phyloP scores from a whole-genome alignment of 2,113 vertebrate genomes.

The Semicossyphus pulcher region DNA sequence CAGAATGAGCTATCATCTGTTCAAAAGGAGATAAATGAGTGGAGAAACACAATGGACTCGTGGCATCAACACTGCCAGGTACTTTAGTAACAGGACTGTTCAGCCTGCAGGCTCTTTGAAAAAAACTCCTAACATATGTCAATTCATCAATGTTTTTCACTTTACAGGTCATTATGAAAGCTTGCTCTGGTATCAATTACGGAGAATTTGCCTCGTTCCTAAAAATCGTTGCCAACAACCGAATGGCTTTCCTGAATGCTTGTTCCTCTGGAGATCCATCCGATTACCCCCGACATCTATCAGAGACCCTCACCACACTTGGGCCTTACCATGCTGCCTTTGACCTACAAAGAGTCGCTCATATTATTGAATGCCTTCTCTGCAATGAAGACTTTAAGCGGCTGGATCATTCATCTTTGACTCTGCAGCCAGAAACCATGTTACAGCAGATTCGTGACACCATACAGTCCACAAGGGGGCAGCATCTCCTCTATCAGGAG shows the following conservation, averaged over 20 bases:
- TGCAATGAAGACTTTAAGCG: constrained; percentile 90
- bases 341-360: constrained; percentile 87
- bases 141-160: neutral
- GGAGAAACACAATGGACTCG: constrained; percentile 90
- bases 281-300: constrained; percentile 55
- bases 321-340: constrained; percentile 91
- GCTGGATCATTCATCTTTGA: constrained; percentile 79
- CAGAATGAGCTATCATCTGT: constrained; percentile 90
- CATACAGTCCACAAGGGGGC: constrained; percentile 80
- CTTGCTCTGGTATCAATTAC: constrained; percentile 94
- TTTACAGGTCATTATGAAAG: constrained; percentile 92
- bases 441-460: constrained; percentile 86
- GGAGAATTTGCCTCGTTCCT: constrained; percentile 93
- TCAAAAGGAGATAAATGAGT: constrained; percentile 90
- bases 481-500: constrained; percentile 79
- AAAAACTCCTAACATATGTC: neutral
- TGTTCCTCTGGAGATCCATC: constrained; percentile 68
- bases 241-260: constrained; percentile 85
- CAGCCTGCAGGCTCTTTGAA: neutral
- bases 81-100: neutral
- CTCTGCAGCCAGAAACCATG: constrained; percentile 81
- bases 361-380: constrained; percentile 87
- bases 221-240: constrained; percentile 88
- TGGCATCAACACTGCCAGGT: constrained; percentile 98
- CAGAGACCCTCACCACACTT: constrained; percentile 73